Conservation (phyloP, 2,888 invertebrate genomes). For the Germaria angustata region DNA sequence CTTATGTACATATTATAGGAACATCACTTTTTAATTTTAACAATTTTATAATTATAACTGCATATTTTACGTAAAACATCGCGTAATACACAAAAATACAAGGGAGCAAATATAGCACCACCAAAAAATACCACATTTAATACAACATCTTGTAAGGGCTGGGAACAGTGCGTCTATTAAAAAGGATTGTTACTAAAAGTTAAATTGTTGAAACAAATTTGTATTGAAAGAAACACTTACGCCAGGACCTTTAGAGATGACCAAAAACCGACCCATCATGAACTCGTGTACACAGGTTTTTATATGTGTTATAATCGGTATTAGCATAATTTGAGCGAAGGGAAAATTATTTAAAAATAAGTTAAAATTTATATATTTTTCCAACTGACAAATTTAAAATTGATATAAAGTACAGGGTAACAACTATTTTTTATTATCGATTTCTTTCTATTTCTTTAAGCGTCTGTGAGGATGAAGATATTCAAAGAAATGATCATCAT, state of each 20-base stretch:
- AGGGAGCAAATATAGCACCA: slow-evolving; percentile 71
- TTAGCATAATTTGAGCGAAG: slow-evolving; percentile 55
- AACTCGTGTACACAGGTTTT: slow-evolving; percentile 48
- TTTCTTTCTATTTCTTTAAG: slow-evolving; percentile 69
- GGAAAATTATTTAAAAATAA: background rate
- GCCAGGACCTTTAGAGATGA: background rate
- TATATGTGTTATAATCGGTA: slow-evolving; percentile 41
- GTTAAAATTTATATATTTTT: background rate
- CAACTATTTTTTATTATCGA: background rate
- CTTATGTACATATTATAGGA: background rate
- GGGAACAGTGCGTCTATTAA: slow-evolving; percentile 65
- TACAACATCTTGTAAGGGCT: slow-evolving; percentile 46
- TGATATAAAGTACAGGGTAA: background rate
- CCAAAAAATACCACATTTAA: slow-evolving; percentile 72
- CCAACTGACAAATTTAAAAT: background rate
- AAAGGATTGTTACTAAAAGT: background rate
- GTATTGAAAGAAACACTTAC: slow-evolving; percentile 46
- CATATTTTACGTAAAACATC: slow-evolving; percentile 69
- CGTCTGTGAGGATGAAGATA: slow-evolving; percentile 78
- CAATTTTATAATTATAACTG: slow-evolving; percentile 63
- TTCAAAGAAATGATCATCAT: slow-evolving; percentile 76
- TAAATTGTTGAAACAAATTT: background rate
- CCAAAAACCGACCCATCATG: slow-evolving; percentile 35
- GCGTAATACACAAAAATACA: slow-evolving; percentile 72
- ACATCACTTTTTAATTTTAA: slow-evolving; percentile 46